Conservation (phyloP, 1,140 invertebrate genomes). For the Triops longicaudatus region DNA sequence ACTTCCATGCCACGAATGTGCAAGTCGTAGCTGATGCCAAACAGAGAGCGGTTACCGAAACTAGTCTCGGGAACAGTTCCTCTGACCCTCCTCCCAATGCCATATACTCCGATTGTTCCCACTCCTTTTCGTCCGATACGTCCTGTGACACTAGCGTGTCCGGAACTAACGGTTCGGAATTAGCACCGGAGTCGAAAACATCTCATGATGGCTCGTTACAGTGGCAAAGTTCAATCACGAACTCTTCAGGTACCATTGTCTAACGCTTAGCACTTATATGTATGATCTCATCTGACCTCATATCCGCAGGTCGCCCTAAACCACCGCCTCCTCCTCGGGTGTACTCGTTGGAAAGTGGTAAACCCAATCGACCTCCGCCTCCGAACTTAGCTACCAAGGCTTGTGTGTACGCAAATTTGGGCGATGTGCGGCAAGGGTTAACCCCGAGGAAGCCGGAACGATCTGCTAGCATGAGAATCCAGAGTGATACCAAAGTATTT, state of each 20-base stretch:
- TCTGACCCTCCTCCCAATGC: constrained; percentile 3
- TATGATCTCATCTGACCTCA: background rate
- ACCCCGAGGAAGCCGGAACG: constrained; percentile 68
- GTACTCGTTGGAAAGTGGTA: constrained; percentile 19
- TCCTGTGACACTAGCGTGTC: background rate
- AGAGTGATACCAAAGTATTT: background rate
- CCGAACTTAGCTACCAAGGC: constrained; percentile 54
- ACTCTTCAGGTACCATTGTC: constrained; percentile 2
- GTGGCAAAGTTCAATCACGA: background rate
- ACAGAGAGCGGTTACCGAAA: constrained; percentile 30
- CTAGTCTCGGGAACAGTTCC: background rate
- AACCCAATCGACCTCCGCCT: constrained; percentile 49
- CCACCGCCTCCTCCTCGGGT: constrained; percentile 28
- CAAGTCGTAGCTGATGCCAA: constrained; percentile 54
- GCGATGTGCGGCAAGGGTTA: constrained; percentile 64
- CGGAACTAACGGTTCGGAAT: background rate
- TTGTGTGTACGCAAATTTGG: constrained; percentile 40
- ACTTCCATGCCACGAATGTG: constrained; percentile 61
- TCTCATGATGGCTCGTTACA: background rate
- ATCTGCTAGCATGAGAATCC: constrained; percentile 67
- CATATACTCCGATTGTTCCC: constrained; percentile 20
- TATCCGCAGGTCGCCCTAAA: constrained; percentile 20
- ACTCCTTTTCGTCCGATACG: background rate
- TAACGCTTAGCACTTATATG: background rate
- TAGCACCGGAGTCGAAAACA: background rate